These are phyloP conservation scores for Galerucella pusilla DNA, from an alignment of 2,888 invertebrate genomes.

Conservation along the genomic window DNA sequence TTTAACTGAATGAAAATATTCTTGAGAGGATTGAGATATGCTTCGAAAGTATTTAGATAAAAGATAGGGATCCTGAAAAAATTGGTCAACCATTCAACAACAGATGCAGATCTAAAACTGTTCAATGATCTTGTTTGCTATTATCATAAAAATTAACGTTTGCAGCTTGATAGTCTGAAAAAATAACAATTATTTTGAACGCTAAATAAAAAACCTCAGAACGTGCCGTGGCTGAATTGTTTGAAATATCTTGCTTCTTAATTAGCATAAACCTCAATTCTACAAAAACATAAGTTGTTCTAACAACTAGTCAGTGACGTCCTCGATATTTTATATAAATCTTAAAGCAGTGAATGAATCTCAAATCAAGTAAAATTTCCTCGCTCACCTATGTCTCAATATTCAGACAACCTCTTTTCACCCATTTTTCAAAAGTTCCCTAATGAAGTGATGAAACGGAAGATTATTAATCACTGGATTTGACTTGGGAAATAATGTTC, in stretches of 20 bases:
- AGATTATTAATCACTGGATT: too few species aligned
- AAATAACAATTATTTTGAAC: background rate
- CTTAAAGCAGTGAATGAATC: too few species aligned
- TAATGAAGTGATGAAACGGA: too few species aligned
- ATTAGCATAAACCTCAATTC: conserved; percentile 32
- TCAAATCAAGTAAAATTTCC: too few species aligned
- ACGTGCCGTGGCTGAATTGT: conserved; percentile 23
- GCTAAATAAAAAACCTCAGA: background rate
- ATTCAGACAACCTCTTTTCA: too few species aligned
- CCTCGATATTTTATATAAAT: background rate
- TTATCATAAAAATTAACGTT: conserved; percentile 12
- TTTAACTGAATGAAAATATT: too few species aligned
- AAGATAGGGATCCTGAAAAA: background rate
- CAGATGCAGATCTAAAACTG: conserved; percentile 9
- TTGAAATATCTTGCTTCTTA: conserved; percentile 12
- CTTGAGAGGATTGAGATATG: background rate
- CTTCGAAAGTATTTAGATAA: background rate
- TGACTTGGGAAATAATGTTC: too few species aligned
- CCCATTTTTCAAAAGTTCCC: too few species aligned
- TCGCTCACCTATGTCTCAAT: too few species aligned
- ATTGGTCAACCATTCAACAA: background rate
- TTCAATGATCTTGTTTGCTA: conserved; percentile 8
- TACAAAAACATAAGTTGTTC: conserved; percentile 16
- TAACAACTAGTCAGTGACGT: conserved; percentile 23
- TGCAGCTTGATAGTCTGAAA: background rate